These are phyloP conservation scores for Notiomystis cincta DNA, from an alignment of 2,113 vertebrate genomes.

Conservation along the genomic window DNA sequence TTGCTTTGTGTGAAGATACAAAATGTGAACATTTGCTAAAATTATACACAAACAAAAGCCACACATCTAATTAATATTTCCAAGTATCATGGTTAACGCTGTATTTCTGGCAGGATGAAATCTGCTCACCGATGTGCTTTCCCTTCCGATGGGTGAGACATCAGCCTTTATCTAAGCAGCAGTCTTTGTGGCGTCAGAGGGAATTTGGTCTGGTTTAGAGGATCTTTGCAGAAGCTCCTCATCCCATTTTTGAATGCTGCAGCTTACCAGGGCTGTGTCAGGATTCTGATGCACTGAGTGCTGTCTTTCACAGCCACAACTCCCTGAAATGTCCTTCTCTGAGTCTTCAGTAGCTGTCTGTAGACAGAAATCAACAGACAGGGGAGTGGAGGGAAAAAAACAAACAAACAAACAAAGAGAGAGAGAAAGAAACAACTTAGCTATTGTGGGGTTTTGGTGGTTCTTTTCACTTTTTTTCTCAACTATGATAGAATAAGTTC, in stretches of 20 bases:
- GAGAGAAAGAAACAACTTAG: neutral
- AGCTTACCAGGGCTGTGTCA: neutral
- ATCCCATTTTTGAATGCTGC: neutral
- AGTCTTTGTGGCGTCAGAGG: conserved; percentile 5
- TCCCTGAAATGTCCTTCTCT: neutral
- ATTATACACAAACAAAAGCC: neutral
- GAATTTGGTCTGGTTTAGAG: conserved; percentile 9
- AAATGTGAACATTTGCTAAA: neutral
- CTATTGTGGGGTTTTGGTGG: neutral
- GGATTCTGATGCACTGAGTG: neutral
- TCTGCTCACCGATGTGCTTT: neutral
- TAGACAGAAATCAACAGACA: neutral
- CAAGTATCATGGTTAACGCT: neutral
- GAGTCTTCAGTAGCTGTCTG: neutral
- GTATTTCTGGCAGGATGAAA: neutral
- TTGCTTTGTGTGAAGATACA: neutral
- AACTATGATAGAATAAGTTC: neutral
- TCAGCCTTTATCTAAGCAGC: conserved; percentile 9
- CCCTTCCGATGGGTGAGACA: neutral
- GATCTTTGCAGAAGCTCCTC: neutral
- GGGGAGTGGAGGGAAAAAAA: fast-evolving
- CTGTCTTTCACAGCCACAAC: neutral
- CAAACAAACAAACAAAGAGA: fast-evolving
- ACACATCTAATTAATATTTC: neutral
- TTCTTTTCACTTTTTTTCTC: neutral